Evolutionary conservation across 2,888 invertebrate genomes (phyloP), one percentile per base, ranked within the genome.

Genomic region (Neoitamus cyanurus): DNA sequence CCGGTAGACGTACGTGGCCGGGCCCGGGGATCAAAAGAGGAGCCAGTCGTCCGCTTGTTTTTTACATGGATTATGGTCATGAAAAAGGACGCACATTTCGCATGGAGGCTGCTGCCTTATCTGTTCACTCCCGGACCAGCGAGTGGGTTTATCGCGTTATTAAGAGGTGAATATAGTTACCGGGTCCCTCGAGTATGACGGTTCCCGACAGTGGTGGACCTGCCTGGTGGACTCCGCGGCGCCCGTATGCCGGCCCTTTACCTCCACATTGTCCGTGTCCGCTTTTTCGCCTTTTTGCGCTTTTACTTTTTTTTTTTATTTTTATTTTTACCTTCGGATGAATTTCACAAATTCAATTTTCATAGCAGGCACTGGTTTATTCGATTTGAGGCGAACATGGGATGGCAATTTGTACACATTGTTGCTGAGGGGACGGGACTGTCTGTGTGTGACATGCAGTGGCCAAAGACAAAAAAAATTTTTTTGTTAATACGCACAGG

Each of bases 21-120:
- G 25, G 9, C 36, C 36, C 30, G 5, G 42, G 25, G 42, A 77
- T 77, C 46, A 42, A 73, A 73, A 73, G 37, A 36, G 37, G 15
- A 20, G 11, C n/a, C 70, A 42, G n/a, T 46, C 13, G 6, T 37
- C 75, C 34, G 25, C 11, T 77, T 42, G 25, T 42, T 46, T 77
- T 77, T 77, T 37, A 36, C 77, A 37, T 77, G 77, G 77, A 77
- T 77, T 77, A 77, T 46, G 36, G 77, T 77, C 77, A 46, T 77
- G 77, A 46, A 77, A 77, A 77, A 77, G 58, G 77, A 77, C 42
- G 77, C 77, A 77, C 42, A 25, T 46, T 72, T 5, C 77, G n/a
- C 28, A 13, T 28, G 42, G 42, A 73, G 13, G 34, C 4, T 28
- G 34, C 4, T 28, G 28, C 42, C 36, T 77, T 77, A 20, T 77